Conservation (phyloP, 2,113 vertebrate genomes). For the Colossoma macropomum region DNA sequence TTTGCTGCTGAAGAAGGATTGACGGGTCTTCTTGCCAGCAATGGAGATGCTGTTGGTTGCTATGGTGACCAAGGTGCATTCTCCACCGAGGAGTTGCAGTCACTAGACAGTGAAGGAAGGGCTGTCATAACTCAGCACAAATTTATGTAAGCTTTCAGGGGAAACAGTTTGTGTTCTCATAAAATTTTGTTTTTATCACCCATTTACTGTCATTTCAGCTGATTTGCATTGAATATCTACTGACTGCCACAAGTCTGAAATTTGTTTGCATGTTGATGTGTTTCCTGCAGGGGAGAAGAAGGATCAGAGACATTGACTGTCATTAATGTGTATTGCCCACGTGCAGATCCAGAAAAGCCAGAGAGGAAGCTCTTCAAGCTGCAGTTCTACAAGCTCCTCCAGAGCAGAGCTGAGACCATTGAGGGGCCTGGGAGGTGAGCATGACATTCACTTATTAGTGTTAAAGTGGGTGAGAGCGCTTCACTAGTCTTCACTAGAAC, state of each 20-base stretch:
- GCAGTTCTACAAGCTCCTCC: constrained; percentile 85
- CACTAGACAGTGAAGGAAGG: constrained; percentile 86
- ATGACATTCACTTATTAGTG: neutral
- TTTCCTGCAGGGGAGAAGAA: constrained; percentile 62
- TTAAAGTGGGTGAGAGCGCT: no score
- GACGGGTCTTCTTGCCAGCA: constrained; percentile 79
- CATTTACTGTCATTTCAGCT: neutral
- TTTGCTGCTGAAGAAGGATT: constrained; percentile 88
- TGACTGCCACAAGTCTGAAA: no score
- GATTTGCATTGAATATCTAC: neutral
- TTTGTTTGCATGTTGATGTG: neutral
- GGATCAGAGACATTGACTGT: constrained; percentile 76
- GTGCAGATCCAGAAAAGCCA: constrained; percentile 84
- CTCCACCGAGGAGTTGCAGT: constrained; percentile 81
- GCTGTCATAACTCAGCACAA: constrained; percentile 85
- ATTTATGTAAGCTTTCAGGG: constrained; percentile 70
- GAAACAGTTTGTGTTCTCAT: neutral
- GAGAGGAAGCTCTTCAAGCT: constrained; percentile 85
- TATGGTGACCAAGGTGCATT: constrained; percentile 82
- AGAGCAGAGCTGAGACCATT: constrained; percentile 82
- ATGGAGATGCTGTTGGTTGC: constrained; percentile 76
- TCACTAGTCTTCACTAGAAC: neutral
- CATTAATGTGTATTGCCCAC: constrained; percentile 90
- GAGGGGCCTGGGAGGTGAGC: constrained; percentile 80
- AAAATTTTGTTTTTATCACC: no score